Percentiles rank a stretch among this genome's conserved stretches.
Evolutionary conservation across 2,888 invertebrate species (phyloP).

Genomic region (Diplazon laetatorius): DNA sequence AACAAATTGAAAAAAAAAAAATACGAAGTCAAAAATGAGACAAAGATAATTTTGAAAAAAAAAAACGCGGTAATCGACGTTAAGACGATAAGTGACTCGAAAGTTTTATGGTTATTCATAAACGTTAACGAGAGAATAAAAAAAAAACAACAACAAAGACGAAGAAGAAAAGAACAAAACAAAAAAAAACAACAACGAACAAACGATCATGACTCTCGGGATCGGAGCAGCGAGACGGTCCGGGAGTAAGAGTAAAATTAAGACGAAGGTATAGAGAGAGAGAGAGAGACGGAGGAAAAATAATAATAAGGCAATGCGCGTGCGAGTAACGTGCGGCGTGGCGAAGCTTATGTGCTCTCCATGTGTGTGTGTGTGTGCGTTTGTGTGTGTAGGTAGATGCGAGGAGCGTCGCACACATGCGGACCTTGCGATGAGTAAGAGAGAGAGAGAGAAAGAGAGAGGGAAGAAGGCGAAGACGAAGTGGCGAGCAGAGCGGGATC

Average conservation of each 20-base stretch:
- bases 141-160: too few relatives aligned
- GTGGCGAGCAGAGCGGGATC: slow-evolving; percentile 38
- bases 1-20: too few relatives aligned
- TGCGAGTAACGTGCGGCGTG: background rate
- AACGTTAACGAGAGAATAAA: too few relatives aligned
- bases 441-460: slow-evolving; percentile 38
- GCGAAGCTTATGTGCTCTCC: too few relatives aligned
- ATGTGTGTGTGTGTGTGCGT: background rate
- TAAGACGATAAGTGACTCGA: too few relatives aligned
- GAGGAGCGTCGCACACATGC: slow-evolving; percentile 10
- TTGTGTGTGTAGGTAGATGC: slow-evolving; percentile 12
- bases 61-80: slow-evolving; percentile 7
- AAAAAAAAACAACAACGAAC: too few relatives aligned
- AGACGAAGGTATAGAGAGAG: slow-evolving; percentile 31
- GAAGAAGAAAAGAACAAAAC: too few relatives aligned
- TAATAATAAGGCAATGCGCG: slow-evolving; percentile 19
- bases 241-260: slow-evolving; percentile 49
- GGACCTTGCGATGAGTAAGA: slow-evolving; percentile 31
- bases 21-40: too few relatives aligned
- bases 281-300: too few relatives aligned
- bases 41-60: too few relatives aligned
- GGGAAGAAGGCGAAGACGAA: background rate
- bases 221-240: slow-evolving; percentile 39
- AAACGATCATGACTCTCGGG: too few relatives aligned
- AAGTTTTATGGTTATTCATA: too few relatives aligned